These are phyloP conservation scores for Clarias gariepinus DNA, from an alignment of 2,113 vertebrate species.

Conservation along the genomic window DNA sequence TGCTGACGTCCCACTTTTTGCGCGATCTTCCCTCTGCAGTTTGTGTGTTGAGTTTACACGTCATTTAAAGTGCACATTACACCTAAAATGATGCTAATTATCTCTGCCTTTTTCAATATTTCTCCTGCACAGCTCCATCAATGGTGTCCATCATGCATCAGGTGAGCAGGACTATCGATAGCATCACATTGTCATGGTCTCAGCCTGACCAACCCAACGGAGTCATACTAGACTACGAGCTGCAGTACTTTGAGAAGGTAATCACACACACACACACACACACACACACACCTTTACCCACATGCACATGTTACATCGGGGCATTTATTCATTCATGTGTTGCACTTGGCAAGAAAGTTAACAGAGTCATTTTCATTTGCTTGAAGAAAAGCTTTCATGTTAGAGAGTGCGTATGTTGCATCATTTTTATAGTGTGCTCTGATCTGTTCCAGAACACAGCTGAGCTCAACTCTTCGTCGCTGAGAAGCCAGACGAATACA, in stretches of 20 bases:
- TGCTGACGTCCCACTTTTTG: not conserved
- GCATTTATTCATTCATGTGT: not conserved
- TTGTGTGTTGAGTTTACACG: not conserved
- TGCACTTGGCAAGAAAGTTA: not conserved
- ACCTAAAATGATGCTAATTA: not conserved
- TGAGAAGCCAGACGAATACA: slow-evolving; percentile 92
- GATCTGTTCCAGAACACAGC: slow-evolving; percentile 78
- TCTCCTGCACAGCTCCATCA: slow-evolving; percentile 79
- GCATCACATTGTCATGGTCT: slow-evolving; percentile 94
- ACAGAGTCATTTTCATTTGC: not conserved
- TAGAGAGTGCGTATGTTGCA: not conserved
- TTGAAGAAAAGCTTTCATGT: not conserved
- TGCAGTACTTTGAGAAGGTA: slow-evolving; percentile 96
- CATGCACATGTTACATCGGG: not conserved
- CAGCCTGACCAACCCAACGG: slow-evolving; percentile 95
- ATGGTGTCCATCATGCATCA: slow-evolving; percentile 96
- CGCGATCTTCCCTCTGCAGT: not conserved
- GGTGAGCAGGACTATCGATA: slow-evolving; percentile 84
- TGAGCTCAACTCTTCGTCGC: slow-evolving; percentile 85
- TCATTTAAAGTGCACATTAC: not conserved
- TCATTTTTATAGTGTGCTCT: slow-evolving; percentile 16
- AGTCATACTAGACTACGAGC: slow-evolving; percentile 93
- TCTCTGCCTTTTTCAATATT: slow-evolving; percentile 22
- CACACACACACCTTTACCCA: not conserved
- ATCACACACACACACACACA: not conserved